phyloP scores from a whole-genome alignment of 2,888 invertebrate genomes.

The Cantharis rufa region DNA sequence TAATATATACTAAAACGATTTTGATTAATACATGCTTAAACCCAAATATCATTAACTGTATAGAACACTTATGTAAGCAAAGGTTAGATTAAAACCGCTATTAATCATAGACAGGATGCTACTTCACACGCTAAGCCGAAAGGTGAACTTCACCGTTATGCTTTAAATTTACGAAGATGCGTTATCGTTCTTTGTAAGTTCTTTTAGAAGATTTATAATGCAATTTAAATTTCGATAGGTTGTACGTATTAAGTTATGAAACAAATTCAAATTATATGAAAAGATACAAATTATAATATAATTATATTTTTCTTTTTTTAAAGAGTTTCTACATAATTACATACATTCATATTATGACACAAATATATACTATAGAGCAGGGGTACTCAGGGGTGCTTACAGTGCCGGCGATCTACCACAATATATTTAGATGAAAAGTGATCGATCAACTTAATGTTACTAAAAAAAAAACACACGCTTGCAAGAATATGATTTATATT shows the following conservation, averaged over 20 bases:
- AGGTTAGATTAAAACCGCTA: constrained; percentile 29
- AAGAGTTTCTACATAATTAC: too few species aligned
- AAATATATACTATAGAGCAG: too few species aligned
- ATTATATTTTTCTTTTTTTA: too few species aligned
- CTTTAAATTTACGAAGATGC: constrained; percentile 20
- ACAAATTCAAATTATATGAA: not conserved
- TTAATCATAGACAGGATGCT: constrained; percentile 31
- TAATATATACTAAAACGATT: constrained; percentile 14
- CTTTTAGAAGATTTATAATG: constrained; percentile 27
- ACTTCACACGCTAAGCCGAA: constrained; percentile 33
- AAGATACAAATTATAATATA: too few species aligned
- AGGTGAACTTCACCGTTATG: constrained; percentile 31
- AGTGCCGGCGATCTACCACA: too few species aligned
- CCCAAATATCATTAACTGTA: constrained; percentile 14
- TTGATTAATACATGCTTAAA: constrained; percentile 6
- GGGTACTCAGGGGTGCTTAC: too few species aligned
- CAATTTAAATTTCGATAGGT: constrained; percentile 2
- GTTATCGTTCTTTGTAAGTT: constrained; percentile 16
- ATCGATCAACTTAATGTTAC: too few species aligned
- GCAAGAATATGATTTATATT: too few species aligned
- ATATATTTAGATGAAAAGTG: too few species aligned
- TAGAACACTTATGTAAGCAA: constrained; percentile 12
- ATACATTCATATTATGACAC: too few species aligned
- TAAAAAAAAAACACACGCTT: too few species aligned
- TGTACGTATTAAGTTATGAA: not conserved